phyloP scores from a whole-genome alignment of 2,113 vertebrate genomes.

The Antechinus flavipes region DNA sequence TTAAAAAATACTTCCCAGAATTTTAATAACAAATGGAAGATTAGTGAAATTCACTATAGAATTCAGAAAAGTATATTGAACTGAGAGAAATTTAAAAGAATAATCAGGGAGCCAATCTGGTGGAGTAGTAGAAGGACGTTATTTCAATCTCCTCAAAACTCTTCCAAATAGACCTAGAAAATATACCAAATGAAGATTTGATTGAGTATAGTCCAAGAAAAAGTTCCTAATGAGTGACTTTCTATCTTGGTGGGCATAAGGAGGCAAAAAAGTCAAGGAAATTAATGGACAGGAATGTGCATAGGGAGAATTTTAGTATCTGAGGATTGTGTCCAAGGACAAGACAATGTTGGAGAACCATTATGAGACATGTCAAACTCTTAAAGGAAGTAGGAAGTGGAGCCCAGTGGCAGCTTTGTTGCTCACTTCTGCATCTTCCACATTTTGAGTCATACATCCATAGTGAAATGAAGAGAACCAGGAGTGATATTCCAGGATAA shows the following conservation, averaged over 20 bases:
- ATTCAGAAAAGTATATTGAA: not conserved
- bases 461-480: not conserved
- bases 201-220: not conserved
- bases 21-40: not conserved
- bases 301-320: not conserved
- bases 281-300: not conserved
- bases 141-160: not conserved
- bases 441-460: not conserved
- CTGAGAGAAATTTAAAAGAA: not conserved
- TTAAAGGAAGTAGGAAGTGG: not conserved
- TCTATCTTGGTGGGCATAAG: too few relatives aligned
- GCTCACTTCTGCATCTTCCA: not conserved
- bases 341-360: not conserved
- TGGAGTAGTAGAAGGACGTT: not conserved
- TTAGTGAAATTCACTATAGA: not conserved
- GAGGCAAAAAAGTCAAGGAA: not conserved
- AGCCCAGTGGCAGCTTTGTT: not conserved
- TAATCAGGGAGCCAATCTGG: not conserved
- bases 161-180: not conserved
- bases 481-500: not conserved
- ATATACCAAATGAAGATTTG: not conserved
- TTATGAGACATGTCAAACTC: not conserved
- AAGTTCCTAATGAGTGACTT: too few relatives aligned
- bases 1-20: not conserved
- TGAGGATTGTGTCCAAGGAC: not conserved